Conservation (phyloP, 2,113 vertebrate species). For the Vulpes vulpes region DNA sequence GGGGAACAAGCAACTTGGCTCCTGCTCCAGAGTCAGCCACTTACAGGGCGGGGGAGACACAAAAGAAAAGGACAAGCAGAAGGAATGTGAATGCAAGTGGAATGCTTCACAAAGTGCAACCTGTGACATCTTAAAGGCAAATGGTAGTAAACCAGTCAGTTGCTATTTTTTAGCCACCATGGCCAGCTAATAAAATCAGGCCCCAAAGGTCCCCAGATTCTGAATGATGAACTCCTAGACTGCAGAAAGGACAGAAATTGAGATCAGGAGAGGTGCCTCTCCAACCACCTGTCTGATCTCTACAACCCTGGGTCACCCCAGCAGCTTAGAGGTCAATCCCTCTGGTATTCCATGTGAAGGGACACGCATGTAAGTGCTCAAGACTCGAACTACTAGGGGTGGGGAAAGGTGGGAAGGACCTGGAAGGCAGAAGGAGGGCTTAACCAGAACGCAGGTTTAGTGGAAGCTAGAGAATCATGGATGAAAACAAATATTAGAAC, state of each 20-base stretch:
- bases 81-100: background rate
- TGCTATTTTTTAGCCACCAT: background rate
- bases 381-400: background rate
- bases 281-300: background rate
- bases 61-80: background rate
- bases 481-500: background rate
- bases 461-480: no score
- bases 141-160: background rate
- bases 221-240: background rate
- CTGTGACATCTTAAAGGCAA: background rate
- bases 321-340: background rate
- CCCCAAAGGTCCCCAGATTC: background rate
- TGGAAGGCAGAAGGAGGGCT: background rate
- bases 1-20: background rate
- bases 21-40: background rate
- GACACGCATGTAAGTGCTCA: background rate
- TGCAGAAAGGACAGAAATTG: background rate
- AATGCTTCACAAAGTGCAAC: background rate
- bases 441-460: background rate
- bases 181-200: background rate
- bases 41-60: background rate
- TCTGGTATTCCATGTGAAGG: background rate
- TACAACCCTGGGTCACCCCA: background rate
- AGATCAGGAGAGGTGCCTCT: background rate
- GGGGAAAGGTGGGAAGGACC: background rate